These are phyloP conservation scores for Aspidoscelis tigris DNA, from an alignment of 2,113 vertebrate genomes.

Conservation along the genomic window DNA sequence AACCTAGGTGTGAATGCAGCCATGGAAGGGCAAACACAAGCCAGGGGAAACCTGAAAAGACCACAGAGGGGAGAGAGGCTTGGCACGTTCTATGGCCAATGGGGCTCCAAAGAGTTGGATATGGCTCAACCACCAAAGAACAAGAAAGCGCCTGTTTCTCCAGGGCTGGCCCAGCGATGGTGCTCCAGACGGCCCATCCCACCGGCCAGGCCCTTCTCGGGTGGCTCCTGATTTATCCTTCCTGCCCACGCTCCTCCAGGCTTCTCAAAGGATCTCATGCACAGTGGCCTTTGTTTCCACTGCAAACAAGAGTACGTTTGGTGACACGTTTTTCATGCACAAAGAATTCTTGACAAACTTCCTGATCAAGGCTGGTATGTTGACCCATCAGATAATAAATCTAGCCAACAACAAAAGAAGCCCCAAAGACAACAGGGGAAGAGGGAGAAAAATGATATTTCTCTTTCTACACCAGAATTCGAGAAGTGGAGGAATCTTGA, in stretches of 20 bases:
- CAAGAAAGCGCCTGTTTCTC: no score
- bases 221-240: not conserved
- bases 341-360: not conserved
- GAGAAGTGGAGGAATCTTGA: no score
- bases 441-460: not conserved
- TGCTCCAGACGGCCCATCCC: no score
- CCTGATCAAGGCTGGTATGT: not conserved
- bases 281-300: slow-evolving; percentile 7
- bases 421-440: not conserved
- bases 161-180: no score
- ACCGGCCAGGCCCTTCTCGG: no score
- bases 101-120: no score
- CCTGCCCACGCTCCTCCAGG: not conserved
- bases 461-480: not conserved
- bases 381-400: not conserved
- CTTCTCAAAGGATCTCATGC: not conserved
- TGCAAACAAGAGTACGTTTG: not conserved
- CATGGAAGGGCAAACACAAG: no score
- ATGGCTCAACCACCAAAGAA: no score
- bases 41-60: no score
- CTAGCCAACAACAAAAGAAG: not conserved
- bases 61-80: no score
- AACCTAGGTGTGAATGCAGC: no score
- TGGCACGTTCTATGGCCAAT: no score
- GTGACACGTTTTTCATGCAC: not conserved